These are phyloP conservation scores for Prinia subflava DNA, from an alignment of 2,113 vertebrate species.

Conservation along the genomic window DNA sequence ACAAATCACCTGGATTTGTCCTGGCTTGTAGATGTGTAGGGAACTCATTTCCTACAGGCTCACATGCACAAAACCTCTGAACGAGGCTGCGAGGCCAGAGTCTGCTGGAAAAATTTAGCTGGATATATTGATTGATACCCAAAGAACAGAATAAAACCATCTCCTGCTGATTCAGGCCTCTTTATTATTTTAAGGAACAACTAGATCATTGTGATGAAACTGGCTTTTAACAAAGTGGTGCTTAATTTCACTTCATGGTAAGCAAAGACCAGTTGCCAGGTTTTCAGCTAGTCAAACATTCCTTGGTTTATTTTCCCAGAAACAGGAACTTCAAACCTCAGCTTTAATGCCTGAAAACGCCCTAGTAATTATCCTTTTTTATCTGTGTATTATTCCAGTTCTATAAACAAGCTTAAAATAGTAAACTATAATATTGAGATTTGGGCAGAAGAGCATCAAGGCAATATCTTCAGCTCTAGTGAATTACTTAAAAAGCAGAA, in stretches of 20 bases:
- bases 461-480: background rate
- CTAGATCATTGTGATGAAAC: background rate
- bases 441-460: conserved; percentile 24
- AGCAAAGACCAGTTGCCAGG: conserved; percentile 44
- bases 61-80: background rate
- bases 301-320: conserved; percentile 61
- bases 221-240: conserved; percentile 13
- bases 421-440: conserved; percentile 54
- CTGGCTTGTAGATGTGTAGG: background rate
- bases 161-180: background rate
- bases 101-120: background rate
- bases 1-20: background rate
- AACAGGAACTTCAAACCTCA: conserved; percentile 60
- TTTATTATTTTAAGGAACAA: background rate
- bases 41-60: background rate
- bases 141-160: background rate
- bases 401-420: conserved; percentile 72
- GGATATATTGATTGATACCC: background rate
- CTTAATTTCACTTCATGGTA: conserved; percentile 37
- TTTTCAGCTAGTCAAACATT: conserved; percentile 49
- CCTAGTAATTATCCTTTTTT: conserved; percentile 53
- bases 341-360: background rate
- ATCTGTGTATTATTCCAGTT: conserved; percentile 63
- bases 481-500: background rate
- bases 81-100: background rate